Base-by-base conservation (phyloP, 2,888 invertebrate species). In the Cheiracanthium punctorium region DNA sequence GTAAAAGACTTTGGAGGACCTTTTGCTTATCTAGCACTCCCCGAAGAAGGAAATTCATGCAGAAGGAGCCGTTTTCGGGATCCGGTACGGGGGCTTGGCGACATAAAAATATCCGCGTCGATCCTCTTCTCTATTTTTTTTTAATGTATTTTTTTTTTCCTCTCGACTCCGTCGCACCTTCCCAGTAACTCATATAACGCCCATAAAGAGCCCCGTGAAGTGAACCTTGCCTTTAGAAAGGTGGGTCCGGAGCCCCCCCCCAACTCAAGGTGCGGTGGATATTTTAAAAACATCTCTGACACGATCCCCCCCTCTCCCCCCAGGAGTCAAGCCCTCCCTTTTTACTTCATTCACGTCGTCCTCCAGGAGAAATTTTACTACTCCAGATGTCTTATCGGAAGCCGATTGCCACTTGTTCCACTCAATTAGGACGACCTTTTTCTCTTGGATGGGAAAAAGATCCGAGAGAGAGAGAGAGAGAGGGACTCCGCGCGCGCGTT, bases 391-490 rank as follows among this genome's bases (percentile, higher is more conserved):
- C 81, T 74, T 58, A 58, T 41, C 76, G 24, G 65, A 28, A 71
- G 58, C 79, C 43, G 32, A 30, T 75, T 81, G 82, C 82, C 82
- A 84, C 82, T 84, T 84, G 82, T 84, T 84, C 48, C 82, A 84
- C 77, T 84, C 82, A 77, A 84, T 84, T 77, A 84, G 82, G 82
- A 77, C 82, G 77, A 70, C 82, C 82, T 84, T 77, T n/a, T n/a
- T n/a, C 77, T 65, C 76, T 77, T 71, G 37, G 28, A 48, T 7
- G n/a, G n/a, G n/a, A 64, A 72, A 72, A 37, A 24, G 58, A 37
- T 71, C 32, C 71, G 28, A 43, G 41, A 20, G 0, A 30, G 76
- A 37, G n/a, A n/a, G n/a, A n/a, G n/a, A n/a, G n/a, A n/a, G n/a
- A n/a, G n/a, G n/a, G n/a, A n/a, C n/a, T n/a, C n/a, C n/a, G 69